Conservation (phyloP, 2,888 invertebrate species). For the Drosophila putrida region DNA sequence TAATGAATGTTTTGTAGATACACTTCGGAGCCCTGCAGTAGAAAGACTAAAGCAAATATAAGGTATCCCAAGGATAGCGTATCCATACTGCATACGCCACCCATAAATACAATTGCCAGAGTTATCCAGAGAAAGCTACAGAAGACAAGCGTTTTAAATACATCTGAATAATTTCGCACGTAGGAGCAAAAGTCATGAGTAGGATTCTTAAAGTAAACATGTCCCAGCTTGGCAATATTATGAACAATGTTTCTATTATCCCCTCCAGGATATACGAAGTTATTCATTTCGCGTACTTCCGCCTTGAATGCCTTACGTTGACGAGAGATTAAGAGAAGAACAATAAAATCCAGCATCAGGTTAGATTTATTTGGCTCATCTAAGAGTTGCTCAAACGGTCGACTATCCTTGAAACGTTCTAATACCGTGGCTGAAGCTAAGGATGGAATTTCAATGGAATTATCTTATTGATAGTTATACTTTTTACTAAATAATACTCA, state of each 20-base stretch:
- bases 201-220: slow-evolving; percentile 89
- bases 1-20: slow-evolving; percentile 94
- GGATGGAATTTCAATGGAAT: not conserved
- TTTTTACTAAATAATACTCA: slow-evolving; percentile 83
- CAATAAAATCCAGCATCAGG: slow-evolving; percentile 95
- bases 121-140: slow-evolving; percentile 98
- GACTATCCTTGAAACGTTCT: not conserved
- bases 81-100: slow-evolving; percentile 97
- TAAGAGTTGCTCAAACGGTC: slow-evolving; percentile 92
- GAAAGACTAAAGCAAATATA: slow-evolving; percentile 96
- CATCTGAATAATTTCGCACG: slow-evolving; percentile 94
- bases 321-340: slow-evolving; percentile 94
- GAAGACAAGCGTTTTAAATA: slow-evolving; percentile 94
- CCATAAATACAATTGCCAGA: slow-evolving; percentile 96
- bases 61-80: slow-evolving; percentile 98
- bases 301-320: slow-evolving; percentile 93
- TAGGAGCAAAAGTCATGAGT: slow-evolving; percentile 94
- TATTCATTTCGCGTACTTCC: slow-evolving; percentile 87
- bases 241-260: slow-evolving; percentile 90
- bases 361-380: slow-evolving; percentile 91
- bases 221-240: slow-evolving; percentile 89
- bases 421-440: not conserved
- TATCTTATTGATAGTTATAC: too few species aligned
- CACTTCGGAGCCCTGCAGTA: slow-evolving; percentile 99
- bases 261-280: slow-evolving; percentile 88